Percentiles rank a stretch among this genome's conserved stretches.
phyloP scores from a whole-genome alignment of 2,888 invertebrate species.

The Melieria crassipennis region DNA sequence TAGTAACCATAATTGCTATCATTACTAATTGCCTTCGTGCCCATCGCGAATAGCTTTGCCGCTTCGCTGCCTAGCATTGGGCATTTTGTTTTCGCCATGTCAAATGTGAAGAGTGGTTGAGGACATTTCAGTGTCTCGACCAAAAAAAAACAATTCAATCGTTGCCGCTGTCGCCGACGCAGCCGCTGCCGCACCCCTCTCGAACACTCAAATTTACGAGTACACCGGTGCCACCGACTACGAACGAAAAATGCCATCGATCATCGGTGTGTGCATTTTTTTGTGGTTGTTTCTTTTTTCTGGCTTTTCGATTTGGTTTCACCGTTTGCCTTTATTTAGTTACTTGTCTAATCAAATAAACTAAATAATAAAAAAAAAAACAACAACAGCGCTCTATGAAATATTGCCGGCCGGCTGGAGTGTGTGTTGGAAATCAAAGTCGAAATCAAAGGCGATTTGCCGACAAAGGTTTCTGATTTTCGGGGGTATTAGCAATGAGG shows the following conservation, averaged over 20 bases:
- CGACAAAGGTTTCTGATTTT: constrained; percentile 53
- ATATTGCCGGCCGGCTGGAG: constrained; percentile 30
- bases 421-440: constrained; percentile 51
- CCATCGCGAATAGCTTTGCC: background rate
- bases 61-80: no score
- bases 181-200: no score
- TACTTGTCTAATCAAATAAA: constrained; percentile 46
- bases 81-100: no score
- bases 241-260: constrained; percentile 49
- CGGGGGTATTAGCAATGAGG: constrained; percentile 31
- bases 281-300: constrained; percentile 43
- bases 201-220: background rate
- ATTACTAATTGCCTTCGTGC: constrained; percentile 49
- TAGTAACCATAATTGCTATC: constrained; percentile 16
- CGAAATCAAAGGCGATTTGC: constrained; percentile 52
- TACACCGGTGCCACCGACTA: background rate
- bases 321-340: constrained; percentile 21
- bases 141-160: constrained; percentile 49
- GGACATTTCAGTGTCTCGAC: background rate
- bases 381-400: constrained; percentile 35
- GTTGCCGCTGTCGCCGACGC: constrained; percentile 38
- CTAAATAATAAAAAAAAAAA: constrained; percentile 42
- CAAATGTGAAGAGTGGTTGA: background rate
- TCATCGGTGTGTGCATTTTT: constrained; percentile 42
- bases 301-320: constrained; percentile 45